Evolutionary conservation across 2,113 vertebrate species (phyloP), one percentile per base, ranked within the genome.

Genomic region (Alligator sinensis): DNA sequence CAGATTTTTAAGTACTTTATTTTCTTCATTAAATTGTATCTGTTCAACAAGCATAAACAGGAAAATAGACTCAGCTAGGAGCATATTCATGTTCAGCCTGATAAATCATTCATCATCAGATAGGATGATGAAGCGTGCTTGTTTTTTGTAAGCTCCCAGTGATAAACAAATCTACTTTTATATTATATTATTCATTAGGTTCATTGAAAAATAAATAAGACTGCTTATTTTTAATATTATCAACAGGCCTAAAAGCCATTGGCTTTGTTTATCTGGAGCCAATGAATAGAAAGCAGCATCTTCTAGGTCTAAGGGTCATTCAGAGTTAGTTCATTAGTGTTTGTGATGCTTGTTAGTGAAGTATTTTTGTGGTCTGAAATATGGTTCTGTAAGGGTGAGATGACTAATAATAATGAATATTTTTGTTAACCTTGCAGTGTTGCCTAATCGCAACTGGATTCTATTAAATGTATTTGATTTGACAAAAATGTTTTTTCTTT

Each of bases 1-100:
- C 90, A 95, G 94, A 97, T 97, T 98, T 97, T 97, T 97, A 98
- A 98, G 97, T 97, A 98, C 96, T 97, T 97, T 96, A 94, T 97
- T 97, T 97, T 98, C 97, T 98, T 98, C 96, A 97, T 96, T 98
- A 97, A 98, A 97, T 96, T 97, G 97, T 98, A 97, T 98, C 97
- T 97, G 96, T 96, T 98, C 97, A 97, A 97, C 97, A 97, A 97
- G 96, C 95, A 93, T 97, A 98, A 97, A 97, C 96, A 98, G 94
- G 89, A 96, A 98, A 97, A 97, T 97, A 95, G 92, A 94, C 87
- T 96, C 77, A 47, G 96, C 92, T 90, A 94, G 91, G 75, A 97
- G 82, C 89, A 96, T 92, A 97, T 92, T 96, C 97, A 96, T 58
- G 5, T 97, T 97, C 94, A 96, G 96, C 95, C 96, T 96, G 94